A percentile compares a stretch with the other conserved stretches of the same genome.
These are phyloP conservation scores for Emydura subglobosa DNA, from an alignment of 2,113 vertebrate genomes.

Conservation along the genomic window DNA sequence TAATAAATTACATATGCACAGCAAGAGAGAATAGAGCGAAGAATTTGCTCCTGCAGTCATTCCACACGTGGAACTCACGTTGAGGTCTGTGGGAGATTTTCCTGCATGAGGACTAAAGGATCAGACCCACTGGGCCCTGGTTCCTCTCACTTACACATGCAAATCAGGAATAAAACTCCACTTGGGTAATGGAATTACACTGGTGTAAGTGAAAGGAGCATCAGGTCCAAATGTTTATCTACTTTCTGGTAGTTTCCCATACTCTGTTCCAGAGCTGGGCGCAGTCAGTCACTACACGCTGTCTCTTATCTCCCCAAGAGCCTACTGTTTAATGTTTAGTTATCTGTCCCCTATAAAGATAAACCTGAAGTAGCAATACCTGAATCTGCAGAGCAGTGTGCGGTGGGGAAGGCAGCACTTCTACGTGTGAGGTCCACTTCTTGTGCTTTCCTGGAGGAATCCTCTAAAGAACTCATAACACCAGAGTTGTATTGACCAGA, in stretches of 20 bases:
- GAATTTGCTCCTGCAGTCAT: not conserved
- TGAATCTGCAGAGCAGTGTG: not conserved
- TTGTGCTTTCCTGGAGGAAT: not conserved
- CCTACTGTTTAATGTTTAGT: rapidly evolving
- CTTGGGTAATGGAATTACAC: not conserved
- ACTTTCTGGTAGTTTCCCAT: not conserved
- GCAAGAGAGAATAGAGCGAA: not conserved
- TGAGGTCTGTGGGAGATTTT: not conserved
- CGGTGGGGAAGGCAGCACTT: not conserved
- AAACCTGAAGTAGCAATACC: not conserved
- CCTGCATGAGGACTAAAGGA: not conserved
- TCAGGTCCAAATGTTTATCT: not conserved
- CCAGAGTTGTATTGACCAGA: not conserved
- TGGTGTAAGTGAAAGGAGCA: not conserved
- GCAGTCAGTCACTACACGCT: not conserved
- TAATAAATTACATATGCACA: not conserved
- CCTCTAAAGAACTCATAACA: not conserved
- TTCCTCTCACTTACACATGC: not conserved
- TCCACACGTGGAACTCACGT: not conserved
- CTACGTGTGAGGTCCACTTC: not conserved
- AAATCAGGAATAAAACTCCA: rapidly evolving
- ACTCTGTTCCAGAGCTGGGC: not conserved
- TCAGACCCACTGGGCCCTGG: not conserved
- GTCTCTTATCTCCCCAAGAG: not conserved
- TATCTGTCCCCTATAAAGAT: not conserved